These are phyloP conservation scores for Celastrina argiolus DNA, from an alignment of 2,888 invertebrate species.

Conservation along the genomic window DNA sequence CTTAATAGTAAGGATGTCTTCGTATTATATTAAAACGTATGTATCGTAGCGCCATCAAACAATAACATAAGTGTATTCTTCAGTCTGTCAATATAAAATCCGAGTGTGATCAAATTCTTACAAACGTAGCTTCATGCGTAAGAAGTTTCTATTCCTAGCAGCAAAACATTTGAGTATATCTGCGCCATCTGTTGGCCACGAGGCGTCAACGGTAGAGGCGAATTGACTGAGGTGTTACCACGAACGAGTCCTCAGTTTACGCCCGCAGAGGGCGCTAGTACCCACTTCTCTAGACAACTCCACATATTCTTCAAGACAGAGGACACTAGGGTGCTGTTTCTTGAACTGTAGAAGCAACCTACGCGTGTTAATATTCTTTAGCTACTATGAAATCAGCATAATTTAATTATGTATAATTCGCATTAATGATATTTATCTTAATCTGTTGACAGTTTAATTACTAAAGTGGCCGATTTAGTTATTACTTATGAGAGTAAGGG, in stretches of 20 bases:
- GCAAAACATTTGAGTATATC: background rate
- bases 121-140: background rate
- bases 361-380: background rate
- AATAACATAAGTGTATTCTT: no score
- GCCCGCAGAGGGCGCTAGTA: conserved; percentile 16
- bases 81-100: no score
- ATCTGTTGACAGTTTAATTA: background rate
- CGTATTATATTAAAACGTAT: no score
- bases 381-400: background rate
- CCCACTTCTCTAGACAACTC: background rate
- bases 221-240: background rate
- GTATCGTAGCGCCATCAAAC: no score
- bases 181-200: background rate
- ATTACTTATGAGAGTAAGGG: no score
- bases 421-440: background rate
- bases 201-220: background rate
- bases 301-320: background rate
- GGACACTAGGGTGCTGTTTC: conserved; percentile 4
- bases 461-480: no score
- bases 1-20: no score
- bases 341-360: background rate
- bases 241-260: background rate
- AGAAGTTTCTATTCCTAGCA: background rate
- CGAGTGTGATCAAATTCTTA: background rate
- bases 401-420: background rate